Evolutionary conservation across 1,140 invertebrate species (phyloP), one percentile per base, ranked within the genome.

Genomic region (Potamilus streckersoni): DNA sequence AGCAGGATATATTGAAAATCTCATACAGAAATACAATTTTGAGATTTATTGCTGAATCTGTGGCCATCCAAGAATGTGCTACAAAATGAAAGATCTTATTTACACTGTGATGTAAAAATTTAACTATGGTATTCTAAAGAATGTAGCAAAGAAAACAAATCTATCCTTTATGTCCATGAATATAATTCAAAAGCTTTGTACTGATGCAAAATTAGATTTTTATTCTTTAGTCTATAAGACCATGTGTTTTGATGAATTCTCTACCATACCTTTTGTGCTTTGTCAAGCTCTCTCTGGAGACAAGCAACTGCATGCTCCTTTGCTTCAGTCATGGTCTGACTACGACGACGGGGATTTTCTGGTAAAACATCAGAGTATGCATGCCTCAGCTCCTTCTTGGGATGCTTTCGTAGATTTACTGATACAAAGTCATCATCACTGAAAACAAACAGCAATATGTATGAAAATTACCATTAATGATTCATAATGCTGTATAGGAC

Each of bases 251-350:
- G 15, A 27, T 31, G 6, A n/a, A 65, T 15, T 65, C 8, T 38
- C n/a, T 66, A n/a, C 71, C 75, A 79, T 84, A 90, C 89, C 77
- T 92, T 91, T 81, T 93, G 92, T 58, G 94, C 94, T 74, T 92
- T 92, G 64, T 89, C 91, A 55, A 95, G 90, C 83, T 95, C 93
- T 60, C 93, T 92, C 81, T 93, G 92, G 16, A 94, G 87, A 70
- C 93, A 90, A 0, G 91, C 85, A 75, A 93, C 92, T 0, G 93
- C 92, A 66, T 92, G 91, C 71, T 94, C 93, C 80, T 93, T 93
- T 2, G 91, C 92, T 75, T 93, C 92, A 1, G 91, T 92, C 74
- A 93, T 91, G 56, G 87, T 87, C 38, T 84, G 77, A 71, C 84
- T 88, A 15, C 86, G 74, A 23, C 83, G 79, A 14, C 83, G 71